Evolutionary conservation across 2,888 invertebrate species (phyloP).

Genomic region (Bembecia ichneumoniformis): DNA sequence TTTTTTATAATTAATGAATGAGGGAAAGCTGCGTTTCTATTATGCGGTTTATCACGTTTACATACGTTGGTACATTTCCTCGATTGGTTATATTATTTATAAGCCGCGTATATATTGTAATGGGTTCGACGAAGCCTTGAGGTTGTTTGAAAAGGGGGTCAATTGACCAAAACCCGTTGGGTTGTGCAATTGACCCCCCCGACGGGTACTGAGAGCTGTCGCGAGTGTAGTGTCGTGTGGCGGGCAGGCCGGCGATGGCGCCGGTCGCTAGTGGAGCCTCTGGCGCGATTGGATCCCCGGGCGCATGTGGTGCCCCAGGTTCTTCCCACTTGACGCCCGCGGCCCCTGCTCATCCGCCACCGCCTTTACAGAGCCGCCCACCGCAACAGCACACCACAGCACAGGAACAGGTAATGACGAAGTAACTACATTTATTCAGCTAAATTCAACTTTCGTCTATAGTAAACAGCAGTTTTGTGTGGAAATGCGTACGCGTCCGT

Average conservation of each 20-base stretch:
- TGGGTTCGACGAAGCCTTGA: not conserved
- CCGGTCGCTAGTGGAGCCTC: slow-evolving; percentile 34
- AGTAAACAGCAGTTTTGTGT: too few species aligned
- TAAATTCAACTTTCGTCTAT: too few species aligned
- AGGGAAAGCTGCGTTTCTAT: too few species aligned
- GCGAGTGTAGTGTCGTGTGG: slow-evolving; percentile 51
- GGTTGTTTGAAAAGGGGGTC: slow-evolving; percentile 5
- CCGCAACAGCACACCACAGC: slow-evolving; percentile 6
- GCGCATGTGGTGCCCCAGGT: slow-evolving; percentile 12
- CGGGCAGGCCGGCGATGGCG: slow-evolving; percentile 10
- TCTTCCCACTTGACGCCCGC: slow-evolving; percentile 4
- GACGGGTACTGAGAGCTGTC: slow-evolving; percentile 41
- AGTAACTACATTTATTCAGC: too few species aligned
- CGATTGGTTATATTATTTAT: too few species aligned
- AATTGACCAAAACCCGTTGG: slow-evolving; percentile 8
- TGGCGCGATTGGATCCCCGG: slow-evolving; percentile 14
- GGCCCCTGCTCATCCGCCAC: slow-evolving; percentile 7
- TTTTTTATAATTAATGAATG: too few species aligned
- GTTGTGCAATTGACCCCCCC: slow-evolving; percentile 21
- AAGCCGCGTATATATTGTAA: too few species aligned
- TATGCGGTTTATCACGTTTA: too few species aligned
- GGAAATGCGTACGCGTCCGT: too few species aligned
- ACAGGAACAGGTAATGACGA: slow-evolving; percentile 1
- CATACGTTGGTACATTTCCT: too few species aligned
- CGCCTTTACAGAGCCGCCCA: slow-evolving; percentile 14